A percentile compares a stretch with the other conserved stretches of the same genome.
phyloP scores from a whole-genome alignment of 2,888 invertebrate species.

The Cryptus viduatorius region DNA sequence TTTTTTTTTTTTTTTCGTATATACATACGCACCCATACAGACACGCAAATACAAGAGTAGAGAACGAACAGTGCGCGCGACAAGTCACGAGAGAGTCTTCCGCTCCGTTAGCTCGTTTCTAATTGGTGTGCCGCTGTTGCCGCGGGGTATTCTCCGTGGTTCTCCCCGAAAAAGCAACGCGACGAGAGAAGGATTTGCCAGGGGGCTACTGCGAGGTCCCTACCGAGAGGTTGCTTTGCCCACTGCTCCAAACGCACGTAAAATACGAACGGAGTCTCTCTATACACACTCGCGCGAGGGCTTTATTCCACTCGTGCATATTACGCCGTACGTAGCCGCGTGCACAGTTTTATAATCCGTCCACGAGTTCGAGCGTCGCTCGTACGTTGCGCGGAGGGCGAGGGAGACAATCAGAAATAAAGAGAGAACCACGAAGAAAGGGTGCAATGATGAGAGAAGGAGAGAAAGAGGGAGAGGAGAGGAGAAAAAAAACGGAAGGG shows the following conservation, averaged over 20 bases:
- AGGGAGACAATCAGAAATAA: constrained; percentile 19
- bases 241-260: constrained; percentile 23
- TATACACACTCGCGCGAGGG: constrained; percentile 20
- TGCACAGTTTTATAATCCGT: constrained; percentile 73
- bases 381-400: constrained; percentile 61
- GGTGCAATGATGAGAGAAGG: constrained; percentile 61
- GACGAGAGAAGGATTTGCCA: constrained; percentile 33
- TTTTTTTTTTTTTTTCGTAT: neutral
- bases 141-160: constrained; percentile 37
- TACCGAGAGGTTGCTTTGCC: constrained; percentile 21
- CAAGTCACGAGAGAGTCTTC: constrained; percentile 72
- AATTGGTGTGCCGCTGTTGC: constrained; percentile 71
- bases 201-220: constrained; percentile 35
- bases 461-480: constrained; percentile 40
- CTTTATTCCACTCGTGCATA: constrained; percentile 6
- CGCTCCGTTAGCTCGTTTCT: constrained; percentile 73
- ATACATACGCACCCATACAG: neutral
- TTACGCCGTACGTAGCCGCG: constrained; percentile 7
- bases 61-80: constrained; percentile 56
- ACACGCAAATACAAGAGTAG: constrained; percentile 41
- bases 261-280: constrained; percentile 30
- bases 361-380: constrained; percentile 71
- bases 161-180: constrained; percentile 53
- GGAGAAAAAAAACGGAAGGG: constrained; percentile 33
- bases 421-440: constrained; percentile 46